Percentiles rank a stretch among this genome's conserved stretches.
Conservation (phyloP, 2,888 invertebrate species). For the Cristatella mucedo region DNA sequence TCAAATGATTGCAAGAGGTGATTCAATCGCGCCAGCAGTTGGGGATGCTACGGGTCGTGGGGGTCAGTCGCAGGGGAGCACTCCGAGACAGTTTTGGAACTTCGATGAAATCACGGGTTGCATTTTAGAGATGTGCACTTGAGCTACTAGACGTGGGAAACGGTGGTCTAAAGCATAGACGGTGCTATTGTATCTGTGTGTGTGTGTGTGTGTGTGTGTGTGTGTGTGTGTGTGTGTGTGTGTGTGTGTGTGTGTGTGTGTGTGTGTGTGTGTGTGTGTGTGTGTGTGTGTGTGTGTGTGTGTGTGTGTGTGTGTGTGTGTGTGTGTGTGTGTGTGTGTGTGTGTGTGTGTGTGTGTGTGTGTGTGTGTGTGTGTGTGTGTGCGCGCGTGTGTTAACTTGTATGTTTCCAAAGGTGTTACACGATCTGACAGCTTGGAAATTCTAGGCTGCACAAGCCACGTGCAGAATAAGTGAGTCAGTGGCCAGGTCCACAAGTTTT, state of each 20-base stretch:
- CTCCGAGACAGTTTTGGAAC: no score
- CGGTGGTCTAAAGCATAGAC: background rate
- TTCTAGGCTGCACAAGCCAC: background rate
- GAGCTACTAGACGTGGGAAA: background rate
- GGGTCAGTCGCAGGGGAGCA: no score
- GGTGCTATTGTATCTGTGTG: background rate
- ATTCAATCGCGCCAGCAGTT: no score
- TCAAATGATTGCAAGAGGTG: no score
- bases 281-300: background rate
- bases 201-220: background rate
- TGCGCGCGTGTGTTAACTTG: no score
- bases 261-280: background rate
- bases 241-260: background rate
- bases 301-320: background rate
- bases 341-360: no score
- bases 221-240: background rate
- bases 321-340: no score
- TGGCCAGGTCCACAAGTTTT: no score
- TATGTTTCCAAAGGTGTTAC: background rate
- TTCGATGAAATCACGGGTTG: no score
- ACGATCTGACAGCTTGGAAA: background rate
- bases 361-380: no score
- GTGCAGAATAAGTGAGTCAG: background rate
- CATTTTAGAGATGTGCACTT: no score
- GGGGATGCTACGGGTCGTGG: no score